Conservation (phyloP, 2,797 vertebrate genomes). For the Sebastes melanostomus region DNA sequence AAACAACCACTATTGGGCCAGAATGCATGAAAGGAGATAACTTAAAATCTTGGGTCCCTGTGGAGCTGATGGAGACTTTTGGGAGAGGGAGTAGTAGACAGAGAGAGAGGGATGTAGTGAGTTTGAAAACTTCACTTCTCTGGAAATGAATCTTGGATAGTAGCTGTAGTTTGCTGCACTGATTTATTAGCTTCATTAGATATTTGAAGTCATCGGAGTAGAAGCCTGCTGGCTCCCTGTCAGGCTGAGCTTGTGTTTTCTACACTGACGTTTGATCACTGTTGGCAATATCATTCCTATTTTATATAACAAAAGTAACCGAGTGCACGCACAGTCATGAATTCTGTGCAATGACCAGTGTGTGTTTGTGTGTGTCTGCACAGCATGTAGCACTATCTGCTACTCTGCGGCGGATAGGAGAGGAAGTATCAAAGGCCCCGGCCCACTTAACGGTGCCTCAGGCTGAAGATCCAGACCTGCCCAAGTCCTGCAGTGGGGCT, state of each 20-base stretch:
- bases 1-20: slow-evolving; percentile 16
- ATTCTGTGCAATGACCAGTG: neutral
- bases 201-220: slow-evolving; percentile 24
- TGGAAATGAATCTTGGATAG: slow-evolving; percentile 37
- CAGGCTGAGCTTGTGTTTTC: slow-evolving; percentile 29
- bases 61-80: slow-evolving; percentile 2
- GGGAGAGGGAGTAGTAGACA: neutral
- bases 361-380: slow-evolving; percentile 23
- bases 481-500: slow-evolving; percentile 44
- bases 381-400: slow-evolving; percentile 82
- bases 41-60: slow-evolving; percentile 9
- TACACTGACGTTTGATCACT: slow-evolving; percentile 24
- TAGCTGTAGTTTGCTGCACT: slow-evolving; percentile 30
- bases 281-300: slow-evolving; percentile 21
- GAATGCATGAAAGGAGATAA: slow-evolving; percentile 7
- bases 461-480: slow-evolving; percentile 53
- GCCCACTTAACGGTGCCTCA: slow-evolving; percentile 28
- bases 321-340: neutral
- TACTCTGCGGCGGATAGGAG: slow-evolving; percentile 87
- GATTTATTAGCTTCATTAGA: slow-evolving; percentile 50
- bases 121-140: slow-evolving; percentile 27
- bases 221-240: slow-evolving; percentile 28
- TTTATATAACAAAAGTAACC: slow-evolving; percentile 34
- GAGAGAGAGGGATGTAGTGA: slow-evolving; percentile 5
- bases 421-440: slow-evolving; percentile 84